These are phyloP conservation scores for Perizoma flavofasciatum DNA, from an alignment of 2,888 invertebrate genomes.

Conservation along the genomic window DNA sequence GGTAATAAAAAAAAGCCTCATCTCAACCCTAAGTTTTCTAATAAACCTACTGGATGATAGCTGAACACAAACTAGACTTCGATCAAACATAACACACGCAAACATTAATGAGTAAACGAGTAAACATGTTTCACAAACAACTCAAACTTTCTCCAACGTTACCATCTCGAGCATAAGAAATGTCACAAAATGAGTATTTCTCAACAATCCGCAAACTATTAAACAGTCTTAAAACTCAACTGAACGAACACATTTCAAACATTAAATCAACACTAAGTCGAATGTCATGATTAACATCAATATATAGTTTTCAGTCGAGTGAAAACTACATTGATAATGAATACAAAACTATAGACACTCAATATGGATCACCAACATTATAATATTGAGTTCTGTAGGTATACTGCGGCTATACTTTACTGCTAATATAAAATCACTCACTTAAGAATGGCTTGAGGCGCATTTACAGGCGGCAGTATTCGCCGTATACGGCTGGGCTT, in stretches of 20 bases:
- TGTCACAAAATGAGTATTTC: slow-evolving; percentile 44
- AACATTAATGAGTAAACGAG: slow-evolving; percentile 19
- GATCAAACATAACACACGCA: slow-evolving; percentile 32
- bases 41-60: slow-evolving; percentile 76
- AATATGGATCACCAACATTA: slow-evolving; percentile 21
- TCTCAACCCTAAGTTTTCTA: slow-evolving; percentile 74
- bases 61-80: slow-evolving; percentile 35
- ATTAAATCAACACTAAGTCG: slow-evolving; percentile 35
- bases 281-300: slow-evolving; percentile 53
- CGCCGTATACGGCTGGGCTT: too few relatives aligned
- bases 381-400: slow-evolving; percentile 8
- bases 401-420: slow-evolving; percentile 18
- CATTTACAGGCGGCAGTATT: slow-evolving; percentile 3
- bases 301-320: slow-evolving; percentile 65
- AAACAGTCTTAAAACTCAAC: slow-evolving; percentile 54
- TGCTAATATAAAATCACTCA: slow-evolving; percentile 14
- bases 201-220: slow-evolving; percentile 43
- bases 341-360: slow-evolving; percentile 36
- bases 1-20: slow-evolving; percentile 60
- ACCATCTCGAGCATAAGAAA: not conserved
- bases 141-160: not conserved
- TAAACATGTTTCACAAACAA: slow-evolving; percentile 18
- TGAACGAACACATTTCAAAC: slow-evolving; percentile 42
- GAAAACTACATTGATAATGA: slow-evolving; percentile 69
- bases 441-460: slow-evolving; percentile 3